phyloP scores from a whole-genome alignment of 53 echinoderm and acorn worm genomes.

The Stichopus horrens region DNA sequence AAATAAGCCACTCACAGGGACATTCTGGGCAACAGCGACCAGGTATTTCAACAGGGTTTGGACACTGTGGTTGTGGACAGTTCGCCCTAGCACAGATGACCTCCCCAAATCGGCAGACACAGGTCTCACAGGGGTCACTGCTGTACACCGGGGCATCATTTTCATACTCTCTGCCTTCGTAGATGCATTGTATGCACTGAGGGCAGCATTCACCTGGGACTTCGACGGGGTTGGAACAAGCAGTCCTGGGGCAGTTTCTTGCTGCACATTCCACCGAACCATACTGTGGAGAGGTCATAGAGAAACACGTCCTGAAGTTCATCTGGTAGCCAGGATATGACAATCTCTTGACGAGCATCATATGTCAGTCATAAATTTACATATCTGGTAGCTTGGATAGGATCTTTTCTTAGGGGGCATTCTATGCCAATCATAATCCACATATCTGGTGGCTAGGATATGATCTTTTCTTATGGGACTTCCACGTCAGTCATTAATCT shows the following conservation, averaged over 20 bases:
- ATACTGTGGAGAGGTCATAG: conserved; percentile 12
- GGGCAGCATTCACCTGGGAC: conserved; percentile 64
- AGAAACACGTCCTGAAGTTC: no score
- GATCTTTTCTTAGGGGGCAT: no score
- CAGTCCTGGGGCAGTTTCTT: background rate
- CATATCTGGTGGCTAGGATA: no score
- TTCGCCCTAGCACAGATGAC: conserved; percentile 70
- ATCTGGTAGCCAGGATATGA: no score
- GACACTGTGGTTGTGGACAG: conserved; percentile 44
- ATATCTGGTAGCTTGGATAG: no score
- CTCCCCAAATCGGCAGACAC: conserved; percentile 55
- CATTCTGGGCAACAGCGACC: conserved; percentile 21
- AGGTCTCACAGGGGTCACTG: conserved; percentile 80
- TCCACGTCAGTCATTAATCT: no score
- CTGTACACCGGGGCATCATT: conserved; percentile 22
- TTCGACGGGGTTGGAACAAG: conserved; percentile 44
- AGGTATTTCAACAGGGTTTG: background rate
- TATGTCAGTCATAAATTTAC: no score
- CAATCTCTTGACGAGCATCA: no score
- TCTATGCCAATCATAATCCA: no score
- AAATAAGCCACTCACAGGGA: background rate
- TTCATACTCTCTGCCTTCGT: conserved; percentile 10
- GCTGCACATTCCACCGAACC: background rate
- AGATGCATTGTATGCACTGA: conserved; percentile 9
- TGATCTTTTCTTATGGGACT: no score